These are phyloP conservation scores for Phacellophora camtschatica DNA, from an alignment of 30 jellyfish, hydroid and myxozoan genomes.

Conservation along the genomic window DNA sequence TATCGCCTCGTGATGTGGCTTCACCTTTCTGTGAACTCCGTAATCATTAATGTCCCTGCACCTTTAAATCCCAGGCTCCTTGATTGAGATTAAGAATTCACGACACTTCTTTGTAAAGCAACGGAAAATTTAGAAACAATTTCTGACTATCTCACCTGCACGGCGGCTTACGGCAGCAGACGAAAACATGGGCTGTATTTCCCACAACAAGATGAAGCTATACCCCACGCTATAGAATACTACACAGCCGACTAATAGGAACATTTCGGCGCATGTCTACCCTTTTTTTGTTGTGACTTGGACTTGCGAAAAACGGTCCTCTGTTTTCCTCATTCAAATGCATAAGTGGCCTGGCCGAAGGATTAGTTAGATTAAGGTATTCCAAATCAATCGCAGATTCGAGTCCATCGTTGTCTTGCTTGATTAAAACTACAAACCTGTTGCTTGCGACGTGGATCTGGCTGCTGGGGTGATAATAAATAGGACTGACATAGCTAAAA, in stretches of 20 bases:
- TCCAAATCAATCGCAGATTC: conserved; percentile 55
- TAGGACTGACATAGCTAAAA: conserved; percentile 58
- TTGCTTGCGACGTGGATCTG: conserved; percentile 28
- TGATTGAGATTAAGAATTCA: no score
- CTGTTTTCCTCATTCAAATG: conserved; percentile 22
- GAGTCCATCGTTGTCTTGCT: conserved; percentile 51
- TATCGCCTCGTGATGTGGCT: no score
- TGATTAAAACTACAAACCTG: conserved; percentile 22
- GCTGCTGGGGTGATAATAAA: conserved; percentile 25
- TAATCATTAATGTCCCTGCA: no score
- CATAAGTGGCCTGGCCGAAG: conserved; percentile 65
- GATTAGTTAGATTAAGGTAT: conserved; percentile 31
- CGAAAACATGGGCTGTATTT: no score
- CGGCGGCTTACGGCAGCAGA: no score
- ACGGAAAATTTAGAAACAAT: no score
- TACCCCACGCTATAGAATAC: conserved; percentile 23
- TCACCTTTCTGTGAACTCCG: no score
- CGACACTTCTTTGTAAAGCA: no score
- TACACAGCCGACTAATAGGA: conserved; percentile 46
- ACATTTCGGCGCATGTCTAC: conserved; percentile 20
- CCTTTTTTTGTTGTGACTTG: neutral
- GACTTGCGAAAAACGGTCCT: conserved; percentile 55
- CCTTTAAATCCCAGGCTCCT: no score
- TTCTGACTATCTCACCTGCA: no score
- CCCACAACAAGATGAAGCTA: no score